Evolutionary conservation across 2,113 vertebrate genomes (phyloP).

Genomic region (Xenopus borealis): DNA sequence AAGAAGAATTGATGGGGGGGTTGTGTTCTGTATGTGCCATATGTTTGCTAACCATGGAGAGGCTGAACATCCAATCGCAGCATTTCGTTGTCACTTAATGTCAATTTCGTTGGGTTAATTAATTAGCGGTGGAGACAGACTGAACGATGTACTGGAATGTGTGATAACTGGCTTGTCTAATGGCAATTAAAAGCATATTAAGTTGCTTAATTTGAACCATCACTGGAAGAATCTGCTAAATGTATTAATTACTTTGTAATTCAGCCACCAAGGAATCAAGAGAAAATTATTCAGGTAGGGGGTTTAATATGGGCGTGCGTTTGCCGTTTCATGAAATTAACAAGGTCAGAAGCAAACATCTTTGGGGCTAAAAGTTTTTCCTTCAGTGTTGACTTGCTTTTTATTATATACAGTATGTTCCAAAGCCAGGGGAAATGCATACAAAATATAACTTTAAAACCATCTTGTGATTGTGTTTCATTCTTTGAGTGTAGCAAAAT

Average conservation of each 20-base stretch:
- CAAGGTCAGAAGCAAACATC: too few relatives aligned
- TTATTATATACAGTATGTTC: too few relatives aligned
- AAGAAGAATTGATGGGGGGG: background rate
- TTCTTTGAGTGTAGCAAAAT: too few relatives aligned
- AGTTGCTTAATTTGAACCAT: constrained; percentile 23
- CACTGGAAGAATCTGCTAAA: constrained; percentile 14
- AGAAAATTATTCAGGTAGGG: background rate
- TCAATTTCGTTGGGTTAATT: constrained; percentile 28
- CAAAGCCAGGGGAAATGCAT: too few relatives aligned
- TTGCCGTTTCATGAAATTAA: too few relatives aligned
- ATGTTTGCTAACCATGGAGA: background rate
- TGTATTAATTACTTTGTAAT: constrained; percentile 35
- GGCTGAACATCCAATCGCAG: background rate
- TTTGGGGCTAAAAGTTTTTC: too few relatives aligned
- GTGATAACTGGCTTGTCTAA: constrained; percentile 39
- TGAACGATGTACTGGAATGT: constrained; percentile 14
- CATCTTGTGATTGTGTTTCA: too few relatives aligned
- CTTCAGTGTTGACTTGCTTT: too few relatives aligned
- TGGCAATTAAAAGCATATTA: constrained; percentile 43
- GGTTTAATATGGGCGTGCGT: background rate
- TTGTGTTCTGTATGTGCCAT: background rate
- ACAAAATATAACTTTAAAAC: too few relatives aligned
- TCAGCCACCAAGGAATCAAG: constrained; percentile 20
- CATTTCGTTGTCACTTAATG: constrained; percentile 11
- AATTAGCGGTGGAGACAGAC: constrained; percentile 16